Conservation (phyloP, 2,113 vertebrate species). For the Xenopus tropicalis region UCB_Xtro_10.0 CM004443.2:19630001-19630500, state of each 20-base stretch:
- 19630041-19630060: slow-evolving; percentile 8
- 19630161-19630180: slow-evolving; percentile 13
- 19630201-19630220: slow-evolving; percentile 9
- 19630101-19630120: slow-evolving; percentile 23
- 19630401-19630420: too few relatives aligned
- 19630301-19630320: too few relatives aligned
- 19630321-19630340: neutral
- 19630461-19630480: too few relatives aligned
- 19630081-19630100: slow-evolving; percentile 30
- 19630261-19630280: neutral
- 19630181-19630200: slow-evolving; percentile 26
- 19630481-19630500: too few relatives aligned
- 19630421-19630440: too few relatives aligned
- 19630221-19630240: neutral
- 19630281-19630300: too few relatives aligned
- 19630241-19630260: neutral
- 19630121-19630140: slow-evolving; percentile 26
- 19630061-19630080: too few relatives aligned
- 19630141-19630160: slow-evolving; percentile 7
- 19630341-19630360: neutral
- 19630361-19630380: too few relatives aligned
- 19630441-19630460: too few relatives aligned
- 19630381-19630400: too few relatives aligned
- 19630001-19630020: slow-evolving; percentile 53
- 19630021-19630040: slow-evolving; percentile 49